Base-by-base conservation (phyloP, 2,797 vertebrate species). In the Poecile montanus region DNA sequence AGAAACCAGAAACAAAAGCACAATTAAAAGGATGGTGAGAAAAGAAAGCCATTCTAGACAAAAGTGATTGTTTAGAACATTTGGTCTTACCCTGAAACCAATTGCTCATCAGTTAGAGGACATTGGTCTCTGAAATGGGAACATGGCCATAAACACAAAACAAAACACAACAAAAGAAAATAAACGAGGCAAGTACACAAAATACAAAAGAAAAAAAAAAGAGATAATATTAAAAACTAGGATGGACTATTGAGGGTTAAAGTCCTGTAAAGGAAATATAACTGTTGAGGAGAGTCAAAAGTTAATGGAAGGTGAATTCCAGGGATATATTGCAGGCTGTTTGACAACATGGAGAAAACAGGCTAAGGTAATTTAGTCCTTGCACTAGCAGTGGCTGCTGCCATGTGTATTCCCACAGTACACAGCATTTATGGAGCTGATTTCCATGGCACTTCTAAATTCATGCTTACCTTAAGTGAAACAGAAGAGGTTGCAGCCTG, bases 81-180 rank as follows among this genome's bases (percentile, higher is more conserved):
- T 98, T 96, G 95, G 95, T 98, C 99, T 99, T 99, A 99, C 99
- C 99, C 99, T 91, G 98, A 98, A 98, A 99, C 99, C 98, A 99
- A 99, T 98, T 99, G 98, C 98, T 99, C 98, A 97, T 99, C 98
- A 98, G 98, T 99, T 98, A 99, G 98, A 98, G 98, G 98, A 98
- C 98, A 98, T 97, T 99, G 98, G 97, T 99, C 98, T 98, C 99
- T 99, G 99, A 98, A 99, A 99, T 98, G 98, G 99, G 98, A 98
- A 98, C 98, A 98, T 98, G 98, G 98, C 98, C 98, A 98, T 98
- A 98, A 98, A 99, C 97, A 98, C 97, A 98, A 97, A 97, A 97
- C 96, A 98, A 93, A 97, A 98, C 97, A 98, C 96, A 98, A 89
- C 72, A 92, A 44, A 94, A 94, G 84, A 96, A 98, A 97, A 97